phyloP scores from a whole-genome alignment of 2,888 invertebrate genomes.

The Eupithecia exiguata region DNA sequence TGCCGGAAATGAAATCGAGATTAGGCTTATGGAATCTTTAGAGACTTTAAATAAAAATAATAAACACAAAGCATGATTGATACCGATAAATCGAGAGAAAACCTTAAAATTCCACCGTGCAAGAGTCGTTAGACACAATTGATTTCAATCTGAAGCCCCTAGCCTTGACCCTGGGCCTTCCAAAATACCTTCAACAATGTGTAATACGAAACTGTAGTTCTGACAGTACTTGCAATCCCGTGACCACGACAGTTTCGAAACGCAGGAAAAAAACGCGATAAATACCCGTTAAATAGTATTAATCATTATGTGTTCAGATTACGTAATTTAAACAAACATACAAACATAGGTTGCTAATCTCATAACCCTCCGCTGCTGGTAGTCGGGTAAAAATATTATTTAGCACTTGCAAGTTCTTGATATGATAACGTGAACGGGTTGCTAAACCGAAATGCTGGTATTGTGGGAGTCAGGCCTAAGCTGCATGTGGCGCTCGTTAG shows the following conservation, averaged over 20 bases:
- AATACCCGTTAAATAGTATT: no score
- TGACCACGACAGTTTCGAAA: no score
- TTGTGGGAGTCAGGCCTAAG: background rate
- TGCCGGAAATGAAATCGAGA: background rate
- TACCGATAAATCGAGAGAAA: background rate
- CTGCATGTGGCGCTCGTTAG: conserved; percentile 71
- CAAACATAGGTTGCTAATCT: no score
- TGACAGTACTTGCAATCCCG: no score
- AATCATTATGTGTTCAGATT: no score
- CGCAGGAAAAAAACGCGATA: no score
- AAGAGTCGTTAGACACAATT: background rate
- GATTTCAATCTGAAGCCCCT: background rate
- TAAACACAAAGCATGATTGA: background rate
- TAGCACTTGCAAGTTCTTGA: background rate
- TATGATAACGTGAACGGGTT: background rate
- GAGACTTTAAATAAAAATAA: background rate
- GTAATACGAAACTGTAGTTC: no score
- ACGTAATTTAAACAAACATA: no score
- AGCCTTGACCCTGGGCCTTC: background rate
- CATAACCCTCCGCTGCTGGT: no score
- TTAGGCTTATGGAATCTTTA: no score
- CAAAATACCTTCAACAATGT: no score
- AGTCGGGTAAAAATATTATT: no score
- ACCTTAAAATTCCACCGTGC: background rate
- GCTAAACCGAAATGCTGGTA: background rate